phyloP scores from a whole-genome alignment of 2,113 vertebrate genomes.

The Bucco capensis region DNA sequence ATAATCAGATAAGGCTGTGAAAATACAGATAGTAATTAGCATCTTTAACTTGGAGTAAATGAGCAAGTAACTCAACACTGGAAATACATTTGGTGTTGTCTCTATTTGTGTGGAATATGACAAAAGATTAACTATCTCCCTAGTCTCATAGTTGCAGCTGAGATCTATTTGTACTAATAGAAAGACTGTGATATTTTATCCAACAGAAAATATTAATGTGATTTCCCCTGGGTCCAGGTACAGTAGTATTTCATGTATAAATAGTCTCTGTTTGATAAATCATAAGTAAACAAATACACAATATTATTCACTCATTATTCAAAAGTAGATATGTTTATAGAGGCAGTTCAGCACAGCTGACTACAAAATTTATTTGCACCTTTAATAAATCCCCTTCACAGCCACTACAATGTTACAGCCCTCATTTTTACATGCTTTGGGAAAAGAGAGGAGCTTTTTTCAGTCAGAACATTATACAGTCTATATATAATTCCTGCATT shows the following conservation, averaged over 20 bases:
- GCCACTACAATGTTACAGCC: not conserved
- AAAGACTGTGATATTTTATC: not conserved
- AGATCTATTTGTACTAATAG: not conserved
- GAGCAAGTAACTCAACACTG: slow-evolving; percentile 1
- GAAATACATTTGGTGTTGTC: not conserved
- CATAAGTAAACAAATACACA: not conserved
- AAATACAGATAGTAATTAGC: slow-evolving; percentile 46
- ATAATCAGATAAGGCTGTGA: slow-evolving; percentile 40
- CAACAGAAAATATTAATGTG: not conserved
- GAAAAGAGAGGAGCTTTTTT: not conserved
- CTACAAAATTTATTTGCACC: not conserved
- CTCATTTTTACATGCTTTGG: not conserved
- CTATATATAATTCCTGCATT: not conserved
- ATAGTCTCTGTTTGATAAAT: not conserved
- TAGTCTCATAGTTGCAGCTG: not conserved
- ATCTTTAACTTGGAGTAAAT: slow-evolving; percentile 43
- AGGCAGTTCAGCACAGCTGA: not conserved
- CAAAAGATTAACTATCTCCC: slow-evolving; percentile 3
- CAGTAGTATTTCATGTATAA: not conserved
- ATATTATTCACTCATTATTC: not conserved
- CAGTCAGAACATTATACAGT: not conserved
- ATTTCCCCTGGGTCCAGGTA: not conserved
- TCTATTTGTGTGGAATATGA: not conserved
- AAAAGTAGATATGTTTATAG: not conserved
- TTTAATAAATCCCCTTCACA: not conserved